phyloP scores from a whole-genome alignment of 2,888 invertebrate genomes.

The Cephonodes hylas region DNA sequence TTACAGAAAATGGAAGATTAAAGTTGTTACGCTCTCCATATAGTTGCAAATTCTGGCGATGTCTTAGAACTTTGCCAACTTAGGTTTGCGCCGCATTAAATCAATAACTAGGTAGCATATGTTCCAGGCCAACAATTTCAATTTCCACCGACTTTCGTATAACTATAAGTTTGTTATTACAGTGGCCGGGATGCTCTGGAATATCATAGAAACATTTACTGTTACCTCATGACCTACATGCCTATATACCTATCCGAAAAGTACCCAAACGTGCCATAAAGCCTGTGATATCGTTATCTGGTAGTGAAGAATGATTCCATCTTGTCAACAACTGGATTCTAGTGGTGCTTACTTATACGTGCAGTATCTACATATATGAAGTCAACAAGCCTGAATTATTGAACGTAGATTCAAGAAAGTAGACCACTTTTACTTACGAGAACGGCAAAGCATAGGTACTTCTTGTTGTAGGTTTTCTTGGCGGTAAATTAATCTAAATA shows the following conservation, averaged over 20 bases:
- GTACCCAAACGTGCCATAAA: neutral
- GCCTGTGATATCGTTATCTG: too few species aligned
- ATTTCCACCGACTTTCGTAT: neutral
- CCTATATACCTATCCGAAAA: neutral
- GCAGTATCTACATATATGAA: too few species aligned
- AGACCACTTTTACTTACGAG: too few species aligned
- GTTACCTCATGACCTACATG: neutral
- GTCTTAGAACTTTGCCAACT: neutral
- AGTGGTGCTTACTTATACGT: too few species aligned
- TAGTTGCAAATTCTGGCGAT: neutral
- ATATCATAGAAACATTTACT: neutral
- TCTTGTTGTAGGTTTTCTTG: too few species aligned
- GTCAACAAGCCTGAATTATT: too few species aligned
- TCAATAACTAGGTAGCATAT: neutral
- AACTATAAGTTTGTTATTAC: neutral
- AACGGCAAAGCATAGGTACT: too few species aligned
- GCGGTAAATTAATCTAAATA: too few species aligned
- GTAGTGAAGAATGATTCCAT: too few species aligned
- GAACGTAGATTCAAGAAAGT: too few species aligned
- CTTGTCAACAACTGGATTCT: too few species aligned
- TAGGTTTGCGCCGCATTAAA: neutral
- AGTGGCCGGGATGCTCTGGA: neutral
- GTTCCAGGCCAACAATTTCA: constrained; percentile 1
- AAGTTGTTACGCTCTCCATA: neutral
- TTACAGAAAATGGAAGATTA: constrained; percentile 8